Base-by-base conservation (phyloP, 2,888 invertebrate species). In the Plagodis dolabraria region DNA sequence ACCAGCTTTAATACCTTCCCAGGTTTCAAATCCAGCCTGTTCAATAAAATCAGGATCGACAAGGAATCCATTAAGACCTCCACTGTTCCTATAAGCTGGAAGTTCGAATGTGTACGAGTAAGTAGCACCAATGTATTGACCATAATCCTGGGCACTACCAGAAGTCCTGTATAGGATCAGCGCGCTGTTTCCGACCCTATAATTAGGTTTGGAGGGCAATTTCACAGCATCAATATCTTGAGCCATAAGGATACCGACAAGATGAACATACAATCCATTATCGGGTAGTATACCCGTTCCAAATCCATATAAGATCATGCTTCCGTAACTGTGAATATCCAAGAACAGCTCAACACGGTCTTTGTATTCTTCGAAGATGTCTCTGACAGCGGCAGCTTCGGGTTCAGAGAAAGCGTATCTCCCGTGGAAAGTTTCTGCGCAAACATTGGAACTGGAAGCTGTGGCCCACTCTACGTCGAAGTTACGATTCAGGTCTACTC, bases 401-500 rank as follows among this genome's bases (percentile, higher is more conserved):
- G 93, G 92, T 78, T 96, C 95, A 0, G 96, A 95, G 83, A 95
- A 95, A 5, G 95, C 76, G 0, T 71, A 65, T 0, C 85, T 75
- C 0, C 96, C 96, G 35, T 94, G 94, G 85, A 90, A 96, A 2
- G 89, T 94, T 0, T 95, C 94, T 0, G 79, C 72, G 77, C 96
- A 96, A 5, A 85, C 93, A 44, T 83, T 65, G 48, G 60, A 75
- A 70, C 93, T 94, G 34, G 86, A 86, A 0, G 76, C 78, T 7
- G 88, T 78, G 1, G 93, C 94, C 96, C 96, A 96, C 68, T 94
- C 88, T 69, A 93, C 89, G 56, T 93, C 95, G 73, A 95, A 97
- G 83, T 97, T 97, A 7, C 96, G 89, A 81, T 97, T 97, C 0
- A 94, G 93, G 76, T 97, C 97, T 0, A 94, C 94, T 1, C 97